Evolutionary conservation across 2,888 invertebrate species (phyloP).

Genomic region (Tetranychus truncatus): DNA sequence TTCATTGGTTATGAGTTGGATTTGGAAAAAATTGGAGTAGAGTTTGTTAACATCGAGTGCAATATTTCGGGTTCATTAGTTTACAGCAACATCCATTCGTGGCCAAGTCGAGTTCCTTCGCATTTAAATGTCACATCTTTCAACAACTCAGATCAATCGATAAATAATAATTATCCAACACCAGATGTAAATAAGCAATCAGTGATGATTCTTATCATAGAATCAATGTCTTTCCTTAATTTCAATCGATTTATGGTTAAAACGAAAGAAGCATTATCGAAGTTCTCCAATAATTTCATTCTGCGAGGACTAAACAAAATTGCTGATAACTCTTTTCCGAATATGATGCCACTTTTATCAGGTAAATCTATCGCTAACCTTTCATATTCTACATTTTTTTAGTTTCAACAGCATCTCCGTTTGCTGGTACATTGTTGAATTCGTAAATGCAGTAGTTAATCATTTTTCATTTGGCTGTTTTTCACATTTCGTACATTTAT

Average conservation of each 20-base stretch:
- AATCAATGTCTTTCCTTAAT: conserved; percentile 11
- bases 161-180: neutral
- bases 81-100: neutral
- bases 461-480: too few species aligned
- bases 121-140: neutral
- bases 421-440: too few species aligned
- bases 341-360: conserved; percentile 57
- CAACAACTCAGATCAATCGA: neutral
- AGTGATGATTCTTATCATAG: conserved; percentile 7
- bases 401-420: too few species aligned
- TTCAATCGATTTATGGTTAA: conserved; percentile 1
- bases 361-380: too few species aligned
- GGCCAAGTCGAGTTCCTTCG: neutral
- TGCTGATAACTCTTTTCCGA: conserved; percentile 82
- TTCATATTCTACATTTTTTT: too few species aligned
- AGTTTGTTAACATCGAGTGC: neutral
- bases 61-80: neutral
- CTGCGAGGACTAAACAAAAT: conserved; percentile 48
- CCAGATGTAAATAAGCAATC: neutral
- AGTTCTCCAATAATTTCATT: conserved; percentile 69
- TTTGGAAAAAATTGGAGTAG: neutral
- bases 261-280: conserved; percentile 33
- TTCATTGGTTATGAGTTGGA: neutral
- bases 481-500: too few species aligned
- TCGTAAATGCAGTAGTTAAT: too few species aligned